These are phyloP conservation scores for Hydriomena furcata DNA, from an alignment of 2,888 invertebrate species.

Conservation along the genomic window DNA sequence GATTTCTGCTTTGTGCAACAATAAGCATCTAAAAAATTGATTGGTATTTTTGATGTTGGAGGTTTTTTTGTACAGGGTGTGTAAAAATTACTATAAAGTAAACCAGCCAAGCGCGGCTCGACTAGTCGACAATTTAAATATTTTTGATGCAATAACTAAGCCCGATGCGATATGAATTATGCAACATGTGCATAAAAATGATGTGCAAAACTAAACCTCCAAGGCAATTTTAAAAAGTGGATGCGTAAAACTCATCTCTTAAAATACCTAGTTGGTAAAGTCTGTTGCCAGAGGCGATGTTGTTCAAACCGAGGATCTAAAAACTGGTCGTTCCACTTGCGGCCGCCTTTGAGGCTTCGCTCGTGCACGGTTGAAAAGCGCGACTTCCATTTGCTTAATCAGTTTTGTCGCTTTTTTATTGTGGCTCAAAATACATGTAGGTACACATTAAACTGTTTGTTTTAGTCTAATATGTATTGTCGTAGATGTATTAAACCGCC, in stretches of 20 bases:
- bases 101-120: not conserved
- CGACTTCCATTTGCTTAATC: conserved; percentile 55
- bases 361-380: conserved; percentile 48
- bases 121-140: no score
- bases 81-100: not conserved
- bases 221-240: conserved; percentile 18
- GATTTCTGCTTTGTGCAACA: no score
- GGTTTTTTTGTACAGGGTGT: not conserved
- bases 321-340: conserved; percentile 59
- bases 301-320: conserved; percentile 57
- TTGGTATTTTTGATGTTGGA: not conserved
- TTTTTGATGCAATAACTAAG: no score
- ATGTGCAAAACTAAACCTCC: conserved; percentile 11
- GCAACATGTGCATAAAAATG: conserved; percentile 13
- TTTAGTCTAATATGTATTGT: conserved; percentile 17
- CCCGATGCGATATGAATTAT: not conserved
- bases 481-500: not conserved
- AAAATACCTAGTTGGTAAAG: conserved; percentile 38
- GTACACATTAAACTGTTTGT: conserved; percentile 18
- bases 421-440: conserved; percentile 22
- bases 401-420: conserved; percentile 44
- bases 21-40: no score
- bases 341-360: conserved; percentile 58
- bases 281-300: conserved; percentile 53
- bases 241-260: conserved; percentile 22